Base-by-base conservation (phyloP, 2,797 vertebrate species). In the Enteromius afrohamiltoni region DNA sequence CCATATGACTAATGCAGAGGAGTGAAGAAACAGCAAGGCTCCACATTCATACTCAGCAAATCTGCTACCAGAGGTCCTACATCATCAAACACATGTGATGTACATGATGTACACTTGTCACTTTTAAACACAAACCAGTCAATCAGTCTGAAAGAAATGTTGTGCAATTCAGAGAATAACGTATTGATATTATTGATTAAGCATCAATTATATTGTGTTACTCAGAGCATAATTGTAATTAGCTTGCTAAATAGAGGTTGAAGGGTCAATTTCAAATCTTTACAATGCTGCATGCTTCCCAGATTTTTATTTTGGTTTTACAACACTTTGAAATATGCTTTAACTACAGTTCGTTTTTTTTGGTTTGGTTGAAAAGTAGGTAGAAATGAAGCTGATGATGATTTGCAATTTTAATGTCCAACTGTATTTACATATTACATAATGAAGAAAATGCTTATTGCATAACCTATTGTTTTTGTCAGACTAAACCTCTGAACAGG, bases 1-100 rank as follows among this genome's bases (percentile, higher is more conserved):
- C 83, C 42, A 83, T 47, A 87, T 91, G 23, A 88, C 87, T 92
- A 87, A 92, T 90, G 85, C 65, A 92, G 87, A 87, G 90, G 76
- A 47, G 34, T 53, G 29, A 86, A 86, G 83, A 3, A 58, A 80
- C 42, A 47, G 69, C 82, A 79, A 62, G 37, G 37, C 85, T 87
- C 26, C 82, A 85, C 77, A 87, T 90, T 91, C 85, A 90, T 64
- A 53, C 69, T 86, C 84, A 87, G 85, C 76, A 82, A 83, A 82
- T 86, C 75, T 79, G 47, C 83, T 64, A 70, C 81, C 31, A 83
- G 86, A 45, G 78, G 80, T 75, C 71, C 82, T 85, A 79, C 78
- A 69, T 83, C 84, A 79, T 80, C 23, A 68, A 67, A 76, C 13
- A 10, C 4, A 76, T 51, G n/a, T 16, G 76, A 65, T 65, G 76